phyloP scores from a whole-genome alignment of 2,888 invertebrate species.

The Tholera decimalis region DNA sequence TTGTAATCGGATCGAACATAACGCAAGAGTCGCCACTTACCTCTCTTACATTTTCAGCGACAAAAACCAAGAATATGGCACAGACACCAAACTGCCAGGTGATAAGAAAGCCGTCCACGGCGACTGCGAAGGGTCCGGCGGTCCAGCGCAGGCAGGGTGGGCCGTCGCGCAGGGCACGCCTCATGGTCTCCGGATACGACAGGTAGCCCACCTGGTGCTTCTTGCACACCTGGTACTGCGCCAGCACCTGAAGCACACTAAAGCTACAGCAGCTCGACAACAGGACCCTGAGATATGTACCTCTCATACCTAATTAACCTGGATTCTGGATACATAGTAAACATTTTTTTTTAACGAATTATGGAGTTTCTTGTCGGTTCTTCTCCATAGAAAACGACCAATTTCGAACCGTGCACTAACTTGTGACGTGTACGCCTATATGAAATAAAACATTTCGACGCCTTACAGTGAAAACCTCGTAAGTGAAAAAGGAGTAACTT shows the following conservation, averaged over 20 bases:
- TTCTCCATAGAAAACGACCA: no score
- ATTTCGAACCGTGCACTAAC: no score
- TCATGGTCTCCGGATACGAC: constrained; percentile 95
- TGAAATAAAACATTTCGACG: no score
- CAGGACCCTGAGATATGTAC: no score
- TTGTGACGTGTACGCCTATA: no score
- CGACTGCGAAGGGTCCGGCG: constrained; percentile 85
- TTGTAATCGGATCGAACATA: constrained; percentile 72
- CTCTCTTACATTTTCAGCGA: constrained; percentile 93
- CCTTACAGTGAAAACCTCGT: no score
- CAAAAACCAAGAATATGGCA: constrained; percentile 96
- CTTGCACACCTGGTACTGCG: constrained; percentile 91
- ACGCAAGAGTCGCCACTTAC: constrained; percentile 71
- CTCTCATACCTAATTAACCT: no score
- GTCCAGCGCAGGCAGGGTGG: constrained; percentile 89
- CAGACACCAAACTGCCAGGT: constrained; percentile 97
- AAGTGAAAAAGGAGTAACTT: no score
- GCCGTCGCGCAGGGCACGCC: constrained; percentile 93
- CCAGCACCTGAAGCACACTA: constrained; percentile 85
- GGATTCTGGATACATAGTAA: no score
- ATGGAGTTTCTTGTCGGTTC: no score
- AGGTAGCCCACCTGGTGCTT: constrained; percentile 91
- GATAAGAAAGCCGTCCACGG: constrained; percentile 92
- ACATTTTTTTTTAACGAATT: no score
- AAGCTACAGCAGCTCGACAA: no score